These are phyloP conservation scores for Melolontha melolontha DNA, from an alignment of 2,888 invertebrate species.

Conservation along the genomic window DNA sequence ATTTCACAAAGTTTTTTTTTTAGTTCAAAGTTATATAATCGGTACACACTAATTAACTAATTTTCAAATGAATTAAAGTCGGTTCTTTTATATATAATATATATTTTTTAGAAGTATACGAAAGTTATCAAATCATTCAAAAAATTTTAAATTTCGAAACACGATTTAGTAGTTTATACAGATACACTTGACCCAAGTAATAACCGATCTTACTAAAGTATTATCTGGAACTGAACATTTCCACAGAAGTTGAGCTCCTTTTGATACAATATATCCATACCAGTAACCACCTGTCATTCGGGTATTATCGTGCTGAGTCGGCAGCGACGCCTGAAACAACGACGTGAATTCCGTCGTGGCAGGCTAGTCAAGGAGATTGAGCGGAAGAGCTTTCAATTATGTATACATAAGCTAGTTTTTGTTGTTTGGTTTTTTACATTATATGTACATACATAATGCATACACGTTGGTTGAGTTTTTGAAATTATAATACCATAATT, in stretches of 20 bases:
- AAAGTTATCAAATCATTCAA: too few relatives aligned
- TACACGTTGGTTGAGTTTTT: too few relatives aligned
- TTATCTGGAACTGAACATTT: constrained; percentile 53
- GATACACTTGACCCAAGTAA: constrained; percentile 22
- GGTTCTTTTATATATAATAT: too few relatives aligned
- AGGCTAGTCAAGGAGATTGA: constrained; percentile 7
- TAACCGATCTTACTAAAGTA: constrained; percentile 44
- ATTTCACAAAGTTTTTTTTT: constrained; percentile 13
- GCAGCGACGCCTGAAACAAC: constrained; percentile 49
- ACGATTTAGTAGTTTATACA: constrained; percentile 8
- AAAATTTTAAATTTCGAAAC: neutral
- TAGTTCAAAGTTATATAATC: neutral
- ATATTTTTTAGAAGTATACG: too few relatives aligned
- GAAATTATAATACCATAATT: too few relatives aligned
- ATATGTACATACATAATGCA: too few relatives aligned
- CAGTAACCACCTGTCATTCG: constrained; percentile 56
- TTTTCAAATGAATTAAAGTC: too few relatives aligned
- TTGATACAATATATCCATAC: constrained; percentile 50
- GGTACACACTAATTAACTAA: too few relatives aligned
- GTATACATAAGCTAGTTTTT: constrained; percentile 34
- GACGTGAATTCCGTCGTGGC: constrained; percentile 43
- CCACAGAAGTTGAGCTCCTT: constrained; percentile 46
- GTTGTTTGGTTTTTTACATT: constrained; percentile 20
- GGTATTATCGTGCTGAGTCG: constrained; percentile 46
- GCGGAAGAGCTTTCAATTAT: constrained; percentile 47